These are phyloP conservation scores for Atopsyche davidsoni DNA, from an alignment of 1,140 invertebrate species.

Conservation along the genomic window DNA sequence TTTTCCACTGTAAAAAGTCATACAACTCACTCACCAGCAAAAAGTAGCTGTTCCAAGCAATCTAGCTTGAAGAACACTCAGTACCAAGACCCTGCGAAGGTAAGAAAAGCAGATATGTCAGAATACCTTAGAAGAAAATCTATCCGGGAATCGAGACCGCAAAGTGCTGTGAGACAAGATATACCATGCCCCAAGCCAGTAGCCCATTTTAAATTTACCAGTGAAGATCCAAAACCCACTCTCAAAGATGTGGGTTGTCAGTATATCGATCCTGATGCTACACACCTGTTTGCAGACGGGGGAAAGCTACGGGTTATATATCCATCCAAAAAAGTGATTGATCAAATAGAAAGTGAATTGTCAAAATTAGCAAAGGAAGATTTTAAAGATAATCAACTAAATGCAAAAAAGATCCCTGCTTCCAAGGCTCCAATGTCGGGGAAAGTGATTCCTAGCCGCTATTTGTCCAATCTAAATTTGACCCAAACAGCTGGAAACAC, in stretches of 20 bases:
- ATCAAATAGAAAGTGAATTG: slow-evolving; percentile 1
- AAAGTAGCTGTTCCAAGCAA: too few species aligned
- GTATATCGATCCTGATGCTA: slow-evolving; percentile 15
- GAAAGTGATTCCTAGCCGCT: slow-evolving; percentile 12
- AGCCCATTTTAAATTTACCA: too few species aligned
- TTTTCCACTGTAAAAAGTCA: too few species aligned
- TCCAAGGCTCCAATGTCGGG: too few species aligned
- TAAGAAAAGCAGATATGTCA: slow-evolving; percentile 12
- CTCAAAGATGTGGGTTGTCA: slow-evolving; percentile 13
- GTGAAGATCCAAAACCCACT: too few species aligned
- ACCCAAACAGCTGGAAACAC: slow-evolving; percentile 1
- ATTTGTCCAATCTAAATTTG: slow-evolving; percentile 8
- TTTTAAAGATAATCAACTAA: neutral
- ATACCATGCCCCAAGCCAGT: too few species aligned
- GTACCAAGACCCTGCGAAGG: neutral
- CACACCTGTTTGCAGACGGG: slow-evolving; percentile 12
- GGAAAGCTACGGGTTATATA: slow-evolving; percentile 14
- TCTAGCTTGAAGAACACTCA: too few species aligned
- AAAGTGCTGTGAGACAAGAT: too few species aligned
- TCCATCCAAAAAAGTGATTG: slow-evolving; percentile 13
- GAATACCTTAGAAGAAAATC: slow-evolving; percentile 11
- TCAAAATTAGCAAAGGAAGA: neutral
- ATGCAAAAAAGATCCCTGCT: too few species aligned
- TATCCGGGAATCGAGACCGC: slow-evolving; percentile 7
- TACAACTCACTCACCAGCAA: too few species aligned